Evolutionary conservation across 2,888 invertebrate genomes (phyloP).

Genomic region (Portevinia maculata): DNA sequence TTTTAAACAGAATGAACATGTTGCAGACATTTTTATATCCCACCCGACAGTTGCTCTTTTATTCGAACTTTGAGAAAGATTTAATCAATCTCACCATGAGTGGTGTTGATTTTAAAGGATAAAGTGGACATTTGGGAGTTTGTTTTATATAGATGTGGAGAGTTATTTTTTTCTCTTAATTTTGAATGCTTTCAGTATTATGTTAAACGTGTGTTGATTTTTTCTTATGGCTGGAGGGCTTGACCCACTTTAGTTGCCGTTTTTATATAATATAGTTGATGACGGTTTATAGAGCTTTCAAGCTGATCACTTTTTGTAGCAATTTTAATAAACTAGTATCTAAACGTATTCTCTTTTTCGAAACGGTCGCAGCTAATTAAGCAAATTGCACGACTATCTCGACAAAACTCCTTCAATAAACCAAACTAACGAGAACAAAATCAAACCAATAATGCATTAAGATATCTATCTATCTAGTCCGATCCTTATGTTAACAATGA

Average conservation of each 20-base stretch:
- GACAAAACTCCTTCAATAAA: no score
- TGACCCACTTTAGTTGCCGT: background rate
- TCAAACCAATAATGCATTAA: no score
- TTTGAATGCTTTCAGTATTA: background rate
- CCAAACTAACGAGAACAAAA: no score
- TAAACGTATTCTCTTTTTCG: no score
- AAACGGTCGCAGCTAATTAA: no score
- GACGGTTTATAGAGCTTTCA: no score
- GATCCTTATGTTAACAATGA: no score
- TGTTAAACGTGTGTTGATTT: background rate
- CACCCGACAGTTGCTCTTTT: constrained; percentile 27
- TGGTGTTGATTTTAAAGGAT: constrained; percentile 28
- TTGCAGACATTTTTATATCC: constrained; percentile 37
- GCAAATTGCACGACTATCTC: no score
- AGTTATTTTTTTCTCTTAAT: background rate
- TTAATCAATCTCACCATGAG: constrained; percentile 36
- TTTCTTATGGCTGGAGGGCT: background rate
- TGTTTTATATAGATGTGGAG: background rate
- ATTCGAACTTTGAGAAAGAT: constrained; percentile 34
- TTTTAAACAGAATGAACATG: constrained; percentile 17
- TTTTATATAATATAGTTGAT: background rate
- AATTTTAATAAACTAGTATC: no score
- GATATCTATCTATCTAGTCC: no score
- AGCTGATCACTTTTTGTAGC: no score
- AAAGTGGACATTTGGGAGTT: constrained; percentile 17